Conservation (phyloP, 1,140 invertebrate genomes). For the Neotoxoptera formosana region DNA sequence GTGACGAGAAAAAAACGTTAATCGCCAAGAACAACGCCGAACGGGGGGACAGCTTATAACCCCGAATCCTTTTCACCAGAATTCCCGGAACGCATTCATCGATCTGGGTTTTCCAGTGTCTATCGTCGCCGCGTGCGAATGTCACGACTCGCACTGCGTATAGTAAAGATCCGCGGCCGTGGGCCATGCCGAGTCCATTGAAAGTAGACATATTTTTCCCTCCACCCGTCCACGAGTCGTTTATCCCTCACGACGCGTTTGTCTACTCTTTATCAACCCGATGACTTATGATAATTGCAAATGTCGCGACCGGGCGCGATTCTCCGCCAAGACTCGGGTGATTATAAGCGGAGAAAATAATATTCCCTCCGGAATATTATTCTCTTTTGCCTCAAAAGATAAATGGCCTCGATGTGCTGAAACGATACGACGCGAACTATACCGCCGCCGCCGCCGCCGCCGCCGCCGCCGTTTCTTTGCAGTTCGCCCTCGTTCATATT, state of each 20-base stretch:
- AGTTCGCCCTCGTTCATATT: neutral
- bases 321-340: neutral
- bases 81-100: neutral
- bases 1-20: neutral
- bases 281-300: slow-evolving; percentile 45
- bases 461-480: neutral
- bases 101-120: neutral
- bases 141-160: neutral
- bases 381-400: neutral
- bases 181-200: neutral
- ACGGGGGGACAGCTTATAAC: neutral
- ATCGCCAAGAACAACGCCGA: neutral
- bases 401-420: neutral
- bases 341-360: slow-evolving; percentile 41
- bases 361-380: slow-evolving; percentile 17
- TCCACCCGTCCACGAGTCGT: neutral
- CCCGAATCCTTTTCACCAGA: neutral
- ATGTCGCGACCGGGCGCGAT: slow-evolving; percentile 31
- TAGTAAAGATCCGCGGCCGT: neutral
- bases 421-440: neutral
- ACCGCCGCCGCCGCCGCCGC: no score
- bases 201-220: neutral
- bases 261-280: slow-evolving; percentile 37
- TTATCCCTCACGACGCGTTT: slow-evolving; percentile 24
- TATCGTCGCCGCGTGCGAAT: neutral